Percentiles rank a stretch among this genome's conserved stretches.
Conservation (phyloP, 1,140 invertebrate genomes). For the Lordiphosa collinella region DNA sequence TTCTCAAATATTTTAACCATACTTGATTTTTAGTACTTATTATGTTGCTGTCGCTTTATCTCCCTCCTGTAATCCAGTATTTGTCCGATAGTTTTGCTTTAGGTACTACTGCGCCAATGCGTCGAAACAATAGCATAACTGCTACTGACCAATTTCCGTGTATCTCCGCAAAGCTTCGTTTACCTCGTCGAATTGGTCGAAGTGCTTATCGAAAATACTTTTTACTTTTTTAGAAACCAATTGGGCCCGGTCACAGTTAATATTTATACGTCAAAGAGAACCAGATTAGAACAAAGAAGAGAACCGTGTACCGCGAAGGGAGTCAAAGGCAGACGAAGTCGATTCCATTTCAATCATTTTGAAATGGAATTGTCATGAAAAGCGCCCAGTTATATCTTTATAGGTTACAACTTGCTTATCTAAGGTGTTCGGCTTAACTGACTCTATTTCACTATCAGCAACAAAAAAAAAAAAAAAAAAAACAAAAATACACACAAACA, state of each 20-base stretch:
- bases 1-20: slow-evolving; percentile 44
- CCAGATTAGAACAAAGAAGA: background rate
- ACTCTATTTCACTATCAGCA: background rate
- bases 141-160: slow-evolving; percentile 49
- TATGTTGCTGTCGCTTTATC: background rate
- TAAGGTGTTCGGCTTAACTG: slow-evolving; percentile 5
- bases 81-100: background rate
- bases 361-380: slow-evolving; percentile 1
- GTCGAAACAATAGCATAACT: slow-evolving; percentile 59
- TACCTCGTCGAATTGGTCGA: slow-evolving; percentile 47
- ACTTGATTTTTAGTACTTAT: background rate
- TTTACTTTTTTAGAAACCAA: slow-evolving; percentile 34
- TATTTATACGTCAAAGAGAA: background rate
- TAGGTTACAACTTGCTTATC: slow-evolving; percentile 34
- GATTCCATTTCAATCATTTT: slow-evolving; percentile 7
- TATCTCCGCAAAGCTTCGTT: slow-evolving; percentile 34
- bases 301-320: background rate
- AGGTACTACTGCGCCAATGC: slow-evolving; percentile 28
- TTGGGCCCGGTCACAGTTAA: slow-evolving; percentile 12
- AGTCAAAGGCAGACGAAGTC: background rate
- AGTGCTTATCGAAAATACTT: slow-evolving; percentile 44
- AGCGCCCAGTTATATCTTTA: slow-evolving; percentile 22
- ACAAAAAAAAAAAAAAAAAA: background rate
- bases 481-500: background rate
- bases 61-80: too few relatives aligned